Conservation (phyloP, 2,888 invertebrate genomes). For the Oligia latruncula region DNA sequence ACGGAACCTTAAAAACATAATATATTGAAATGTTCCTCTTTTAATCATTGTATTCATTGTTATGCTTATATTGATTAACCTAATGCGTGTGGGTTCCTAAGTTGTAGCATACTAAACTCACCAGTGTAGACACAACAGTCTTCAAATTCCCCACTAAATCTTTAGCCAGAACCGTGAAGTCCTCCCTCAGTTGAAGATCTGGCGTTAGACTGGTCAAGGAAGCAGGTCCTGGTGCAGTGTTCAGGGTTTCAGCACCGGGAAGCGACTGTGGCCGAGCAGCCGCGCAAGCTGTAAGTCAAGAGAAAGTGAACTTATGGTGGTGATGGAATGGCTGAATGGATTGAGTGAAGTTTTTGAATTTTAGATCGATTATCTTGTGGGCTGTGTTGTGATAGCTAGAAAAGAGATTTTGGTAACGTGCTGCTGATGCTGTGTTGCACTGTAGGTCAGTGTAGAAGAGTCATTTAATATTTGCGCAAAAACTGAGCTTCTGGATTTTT, state of each 20-base stretch:
- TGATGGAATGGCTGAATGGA: constrained; percentile 27
- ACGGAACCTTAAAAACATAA: too few species aligned
- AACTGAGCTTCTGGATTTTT: not conserved
- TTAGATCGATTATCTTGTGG: constrained; percentile 5
- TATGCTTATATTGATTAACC: too few species aligned
- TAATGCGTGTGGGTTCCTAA: too few species aligned
- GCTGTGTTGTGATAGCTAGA: constrained; percentile 22
- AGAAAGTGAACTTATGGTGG: constrained; percentile 32
- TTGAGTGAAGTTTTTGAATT: constrained; percentile 1
- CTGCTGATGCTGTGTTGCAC: constrained; percentile 17
- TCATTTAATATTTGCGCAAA: not conserved
- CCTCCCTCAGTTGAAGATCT: constrained; percentile 90
- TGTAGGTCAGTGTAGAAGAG: constrained; percentile 15
- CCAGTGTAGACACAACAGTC: constrained; percentile 88
- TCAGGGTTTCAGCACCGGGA: constrained; percentile 87
- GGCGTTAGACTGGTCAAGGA: constrained; percentile 85
- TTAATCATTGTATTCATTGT: too few species aligned
- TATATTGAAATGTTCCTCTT: too few species aligned
- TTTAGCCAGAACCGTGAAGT: constrained; percentile 92
- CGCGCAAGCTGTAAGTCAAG: constrained; percentile 81
- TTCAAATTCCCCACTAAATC: constrained; percentile 92
- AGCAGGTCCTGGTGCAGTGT: constrained; percentile 78
- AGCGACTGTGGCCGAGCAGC: constrained; percentile 90
- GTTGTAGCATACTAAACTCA: constrained; percentile 61
- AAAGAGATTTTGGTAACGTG: constrained; percentile 1